These are phyloP conservation scores for Fragum fragum DNA, from an alignment of 2,888 invertebrate species.

Conservation along the genomic window DNA sequence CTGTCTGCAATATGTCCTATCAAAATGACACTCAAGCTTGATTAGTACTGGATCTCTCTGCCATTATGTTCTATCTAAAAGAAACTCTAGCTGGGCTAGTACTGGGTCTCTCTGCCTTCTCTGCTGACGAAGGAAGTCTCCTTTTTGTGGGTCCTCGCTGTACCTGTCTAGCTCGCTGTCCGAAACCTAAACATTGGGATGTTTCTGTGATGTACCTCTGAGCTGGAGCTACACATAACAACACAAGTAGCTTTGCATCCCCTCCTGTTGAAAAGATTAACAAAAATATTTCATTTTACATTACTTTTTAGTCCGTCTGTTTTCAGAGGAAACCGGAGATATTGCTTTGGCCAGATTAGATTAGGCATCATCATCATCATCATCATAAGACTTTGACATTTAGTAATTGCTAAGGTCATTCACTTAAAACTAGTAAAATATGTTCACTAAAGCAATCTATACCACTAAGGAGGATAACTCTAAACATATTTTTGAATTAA, in stretches of 20 bases:
- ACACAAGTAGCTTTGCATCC: slow-evolving; percentile 82
- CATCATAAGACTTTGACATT: too few species aligned
- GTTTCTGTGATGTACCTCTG: slow-evolving; percentile 82
- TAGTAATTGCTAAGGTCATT: too few species aligned
- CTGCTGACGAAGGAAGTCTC: slow-evolving; percentile 78
- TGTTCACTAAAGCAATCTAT: too few species aligned
- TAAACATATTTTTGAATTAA: too few species aligned
- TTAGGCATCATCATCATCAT: too few species aligned
- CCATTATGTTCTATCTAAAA: slow-evolving; percentile 42
- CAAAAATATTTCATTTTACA: too few species aligned
- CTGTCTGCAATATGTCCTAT: too few species aligned
- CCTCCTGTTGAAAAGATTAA: slow-evolving; percentile 74
- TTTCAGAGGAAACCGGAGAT: too few species aligned
- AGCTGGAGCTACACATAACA: slow-evolving; percentile 83
- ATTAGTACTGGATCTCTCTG: slow-evolving; percentile 53
- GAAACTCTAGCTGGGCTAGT: slow-evolving; percentile 55
- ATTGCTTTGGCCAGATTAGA: too few species aligned
- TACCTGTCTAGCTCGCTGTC: slow-evolving; percentile 83
- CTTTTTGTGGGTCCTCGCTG: slow-evolving; percentile 82
- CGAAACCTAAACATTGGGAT: slow-evolving; percentile 83
- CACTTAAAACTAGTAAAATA: too few species aligned
- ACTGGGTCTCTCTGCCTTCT: slow-evolving; percentile 71
- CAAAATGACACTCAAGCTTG: slow-evolving; percentile 59
- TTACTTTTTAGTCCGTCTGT: too few species aligned
- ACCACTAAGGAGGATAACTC: too few species aligned